Evolutionary conservation across 2,888 invertebrate genomes (phyloP), one percentile per base, ranked within the genome.

Genomic region (Ormyrus nitidulus): DNA sequence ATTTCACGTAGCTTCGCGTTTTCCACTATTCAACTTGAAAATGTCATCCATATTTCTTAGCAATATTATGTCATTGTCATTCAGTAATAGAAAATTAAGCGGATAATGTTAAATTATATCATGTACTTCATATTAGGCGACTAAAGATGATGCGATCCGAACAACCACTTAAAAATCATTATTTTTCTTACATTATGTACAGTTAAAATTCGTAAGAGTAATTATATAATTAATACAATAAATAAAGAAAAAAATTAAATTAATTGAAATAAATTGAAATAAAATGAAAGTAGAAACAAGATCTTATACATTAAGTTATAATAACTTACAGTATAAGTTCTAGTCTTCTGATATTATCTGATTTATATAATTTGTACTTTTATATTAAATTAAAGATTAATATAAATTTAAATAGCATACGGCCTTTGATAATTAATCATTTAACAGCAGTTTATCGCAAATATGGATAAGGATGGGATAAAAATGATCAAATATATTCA

Each of bases 11-110:
- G 51, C 44, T 62, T 69, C 62, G 46, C 51, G 54, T 72, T 74
- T 83, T 65, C 80, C 65, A 65, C 48, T 64, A 10, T 66, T 82
- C 61, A 74, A 61, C 51, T 82, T 74, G 73, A 77, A 62, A 61
- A 56, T 79, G 70, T 79, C 53, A 69, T 53, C 74, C 71, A 68
- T 62, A 44, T 54, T 69, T 79, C 53, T 75, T 65, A 65, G 56
- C 48, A 70, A 70, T 34, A 69, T 76, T 77, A 75, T 75, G 68
- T 61, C 68, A 79, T 53, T 61, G 11, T 46, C 48, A 48, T 80
- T 79, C 44, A 62, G 81, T 68, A 77, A 70, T 82, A 82, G 78
- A 82, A 83, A 83, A 79, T 78, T 56, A 83, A 83, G 76, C 77
- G 78, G 78, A 78, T 11, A 62, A 76, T 9, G 19, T 72, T 65